These are phyloP conservation scores for Chaetodon auriga DNA, from an alignment of 2,113 vertebrate genomes.

Conservation along the genomic window DNA sequence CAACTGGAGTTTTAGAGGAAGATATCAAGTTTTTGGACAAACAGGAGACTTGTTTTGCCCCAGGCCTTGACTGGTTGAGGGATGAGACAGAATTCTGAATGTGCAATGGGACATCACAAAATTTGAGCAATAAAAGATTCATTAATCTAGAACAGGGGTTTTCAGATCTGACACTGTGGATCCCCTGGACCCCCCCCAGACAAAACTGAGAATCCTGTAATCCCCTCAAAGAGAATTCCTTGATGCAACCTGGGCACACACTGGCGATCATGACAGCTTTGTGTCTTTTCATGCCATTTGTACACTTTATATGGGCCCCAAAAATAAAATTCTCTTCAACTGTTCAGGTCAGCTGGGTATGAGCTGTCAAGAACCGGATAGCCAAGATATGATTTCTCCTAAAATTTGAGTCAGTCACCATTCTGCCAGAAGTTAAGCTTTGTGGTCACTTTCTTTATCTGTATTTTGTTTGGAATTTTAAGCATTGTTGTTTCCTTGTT, in stretches of 20 bases:
- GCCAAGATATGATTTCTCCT: too few relatives aligned
- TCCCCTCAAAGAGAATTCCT: background rate
- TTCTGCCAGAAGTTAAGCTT: background rate
- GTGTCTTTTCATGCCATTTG: background rate
- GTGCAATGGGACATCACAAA: background rate
- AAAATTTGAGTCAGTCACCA: background rate
- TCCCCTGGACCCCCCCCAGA: background rate
- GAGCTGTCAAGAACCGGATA: background rate
- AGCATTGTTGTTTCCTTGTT: background rate
- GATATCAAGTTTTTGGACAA: slow-evolving; percentile 15
- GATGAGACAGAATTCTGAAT: slow-evolving; percentile 3
- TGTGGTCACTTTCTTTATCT: background rate
- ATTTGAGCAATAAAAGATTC: background rate
- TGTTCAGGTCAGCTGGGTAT: background rate
- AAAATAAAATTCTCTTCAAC: background rate
- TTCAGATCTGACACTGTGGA: background rate
- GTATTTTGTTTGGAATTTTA: background rate
- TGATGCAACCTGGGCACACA: background rate
- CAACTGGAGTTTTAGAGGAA: background rate
- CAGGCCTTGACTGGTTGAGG: background rate
- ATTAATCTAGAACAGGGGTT: background rate
- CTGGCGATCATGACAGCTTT: background rate
- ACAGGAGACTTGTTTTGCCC: slow-evolving; percentile 2
- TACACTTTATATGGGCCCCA: background rate
- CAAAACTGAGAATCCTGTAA: background rate